Base-by-base conservation (phyloP, 2,797 vertebrate genomes). In the Phylloscopus collybita region DNA sequence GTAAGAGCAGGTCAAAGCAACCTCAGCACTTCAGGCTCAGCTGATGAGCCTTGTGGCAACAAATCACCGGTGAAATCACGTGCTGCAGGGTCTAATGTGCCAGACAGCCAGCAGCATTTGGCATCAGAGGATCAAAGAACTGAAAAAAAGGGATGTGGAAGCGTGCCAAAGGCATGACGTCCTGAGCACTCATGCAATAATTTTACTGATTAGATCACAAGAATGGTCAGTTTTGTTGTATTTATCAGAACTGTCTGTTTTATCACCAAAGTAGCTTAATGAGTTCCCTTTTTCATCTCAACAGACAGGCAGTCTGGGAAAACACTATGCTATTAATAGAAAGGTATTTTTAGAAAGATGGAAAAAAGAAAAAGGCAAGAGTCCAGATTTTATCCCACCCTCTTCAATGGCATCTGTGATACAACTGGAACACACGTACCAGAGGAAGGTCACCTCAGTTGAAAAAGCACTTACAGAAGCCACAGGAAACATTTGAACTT, bases 1-100 rank as follows among this genome's bases (percentile, higher is more conserved):
- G 82, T 86, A 94, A 92, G 80, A 80, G 70, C 79, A 88, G 44
- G 59, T 91, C 89, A 94, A 67, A 94, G 51, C 45, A 95, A 12
- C 29, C 57, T 79, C 66, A 75, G 81, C 76, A 66, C 92, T 88
- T 51, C 81, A 62, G 57, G 66, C 71, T 93, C 64, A 85, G 88
- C 85, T 66, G 30, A 92, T 60, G 54, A 81, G 29, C 85, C 62
- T 75, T 57, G 45, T 62, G 71, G 91, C 83, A 92, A 78, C 73
- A 89, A 92, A 64, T 22, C 71, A 42, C 51, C 42, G 59, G 38
- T 47, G 70, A 78, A 96, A 92, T 86, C 70, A 86, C 11, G 42
- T 60, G 86, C 90, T 65, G 76, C 32, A 59, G 64, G 80, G 80
- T 88, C 91, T 84, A 86, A 69, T 38, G 64, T 27, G 20, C 71